Conservation (phyloP, 1,140 invertebrate genomes). For the Sinella curviseta region DNA sequence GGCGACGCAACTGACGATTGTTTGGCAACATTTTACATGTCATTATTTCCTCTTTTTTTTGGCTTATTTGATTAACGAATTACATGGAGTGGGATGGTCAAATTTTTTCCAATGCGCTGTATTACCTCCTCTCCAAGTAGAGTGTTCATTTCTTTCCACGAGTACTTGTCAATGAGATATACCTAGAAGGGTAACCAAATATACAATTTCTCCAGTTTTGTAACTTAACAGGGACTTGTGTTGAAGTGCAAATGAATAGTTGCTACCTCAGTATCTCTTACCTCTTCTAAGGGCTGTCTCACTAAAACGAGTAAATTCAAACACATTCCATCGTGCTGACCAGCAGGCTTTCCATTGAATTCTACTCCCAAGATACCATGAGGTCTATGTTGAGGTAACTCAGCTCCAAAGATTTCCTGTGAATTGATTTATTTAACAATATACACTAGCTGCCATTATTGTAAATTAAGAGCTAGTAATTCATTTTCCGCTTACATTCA, state of each 20-base stretch:
- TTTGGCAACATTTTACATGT: too few species aligned
- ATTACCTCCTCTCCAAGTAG: slow-evolving; percentile 70
- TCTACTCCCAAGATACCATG: slow-evolving; percentile 72
- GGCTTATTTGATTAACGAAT: too few species aligned
- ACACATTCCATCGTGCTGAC: slow-evolving; percentile 73
- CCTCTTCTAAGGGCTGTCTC: slow-evolving; percentile 77
- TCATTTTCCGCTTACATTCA: slow-evolving; percentile 64
- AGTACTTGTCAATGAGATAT: slow-evolving; percentile 79
- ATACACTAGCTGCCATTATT: background rate
- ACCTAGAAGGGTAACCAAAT: too few species aligned
- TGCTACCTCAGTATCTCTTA: background rate
- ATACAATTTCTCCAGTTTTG: slow-evolving; percentile 36
- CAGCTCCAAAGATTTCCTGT: slow-evolving; percentile 81
- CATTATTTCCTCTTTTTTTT: too few species aligned
- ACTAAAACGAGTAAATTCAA: slow-evolving; percentile 83
- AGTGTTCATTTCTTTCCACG: slow-evolving; percentile 77
- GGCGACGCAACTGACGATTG: too few species aligned
- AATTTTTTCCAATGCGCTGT: slow-evolving; percentile 69
- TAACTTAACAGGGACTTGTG: background rate
- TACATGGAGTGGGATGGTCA: slow-evolving; percentile 76
- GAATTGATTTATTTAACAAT: slow-evolving; percentile 33
- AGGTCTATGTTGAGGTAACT: slow-evolving; percentile 79
- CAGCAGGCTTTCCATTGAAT: slow-evolving; percentile 57
- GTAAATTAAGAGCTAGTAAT: background rate
- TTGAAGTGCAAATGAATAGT: background rate